Base-by-base conservation (phyloP, 2,888 invertebrate genomes). In the Amiota minor region DNA sequence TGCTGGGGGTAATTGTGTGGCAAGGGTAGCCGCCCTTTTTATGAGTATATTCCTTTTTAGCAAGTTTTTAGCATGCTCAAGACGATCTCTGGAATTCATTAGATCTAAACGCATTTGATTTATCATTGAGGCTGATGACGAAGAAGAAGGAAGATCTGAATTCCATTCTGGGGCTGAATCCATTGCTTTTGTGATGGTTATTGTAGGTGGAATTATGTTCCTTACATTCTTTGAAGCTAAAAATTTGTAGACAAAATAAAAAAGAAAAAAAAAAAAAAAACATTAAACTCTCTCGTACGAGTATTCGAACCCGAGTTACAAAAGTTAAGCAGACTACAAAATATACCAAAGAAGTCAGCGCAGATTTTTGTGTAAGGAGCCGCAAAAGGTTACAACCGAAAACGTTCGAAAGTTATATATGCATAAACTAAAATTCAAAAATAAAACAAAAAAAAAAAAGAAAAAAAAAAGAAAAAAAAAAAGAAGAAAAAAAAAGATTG, bases 141-240 rank as follows among this genome's bases (percentile, higher is more conserved):
- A 23, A 35, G 35, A 6, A 18, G 18, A 18, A 23, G 59, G 18
- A 9, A 35, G 11, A n/a, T 53, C n/a, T 64, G 12, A 49, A 9
- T 18, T 35, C 18, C n/a, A 9, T 11, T 49, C 20, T 18, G 55
- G 1, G 35, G 64, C 16, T 11, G 73, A 18, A 16, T 77, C 78
- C 9, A 16, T 46, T 1, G 78, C 75, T 14, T 70, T 71, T 20
- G 79, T 80, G 55, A 79, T 78, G 6, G 81, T 80, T 35, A 80
- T 81, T 75, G 72, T 79, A n/a, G 81, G 81, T 47, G 80, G 78
- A 59, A 74, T 71, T n/a, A 76, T 68, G 23, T 76, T 78, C 45
- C 45, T 23, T 11, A 6, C 8, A 45, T n/a, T 4, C 62, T 12
- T 4, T 70, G 72, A 6, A n/a, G 70, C 79, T 80, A 68, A 20